Evolutionary conservation across 2,113 vertebrate genomes (phyloP).

Genomic region (Mungos mungo): DNA sequence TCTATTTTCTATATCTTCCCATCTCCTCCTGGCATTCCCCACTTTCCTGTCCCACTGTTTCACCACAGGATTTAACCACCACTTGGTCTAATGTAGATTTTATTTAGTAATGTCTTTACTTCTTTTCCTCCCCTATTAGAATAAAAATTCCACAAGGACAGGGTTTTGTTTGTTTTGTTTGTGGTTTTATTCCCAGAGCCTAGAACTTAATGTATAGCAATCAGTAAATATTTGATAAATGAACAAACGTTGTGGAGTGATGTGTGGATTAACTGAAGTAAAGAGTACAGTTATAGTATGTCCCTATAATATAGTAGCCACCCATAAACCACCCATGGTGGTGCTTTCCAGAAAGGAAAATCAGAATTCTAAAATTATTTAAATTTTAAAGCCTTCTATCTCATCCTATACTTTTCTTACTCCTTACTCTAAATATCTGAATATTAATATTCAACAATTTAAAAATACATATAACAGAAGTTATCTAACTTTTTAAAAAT

Average conservation of each 20-base stretch:
- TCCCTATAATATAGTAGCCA: background rate
- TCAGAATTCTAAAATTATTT: background rate
- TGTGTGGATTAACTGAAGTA: background rate
- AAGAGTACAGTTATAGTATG: background rate
- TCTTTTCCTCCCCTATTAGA: background rate
- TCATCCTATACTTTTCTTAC: background rate
- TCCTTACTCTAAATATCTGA: background rate
- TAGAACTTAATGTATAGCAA: background rate
- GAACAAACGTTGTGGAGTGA: background rate
- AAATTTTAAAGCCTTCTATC: background rate
- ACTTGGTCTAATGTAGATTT: background rate
- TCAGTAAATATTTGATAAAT: background rate
- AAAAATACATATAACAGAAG: background rate
- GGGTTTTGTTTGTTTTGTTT: background rate
- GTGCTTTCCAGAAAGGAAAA: background rate
- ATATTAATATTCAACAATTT: background rate
- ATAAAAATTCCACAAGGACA: background rate
- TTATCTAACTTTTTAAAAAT: slow-evolving; percentile 7
- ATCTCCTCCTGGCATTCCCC: background rate
- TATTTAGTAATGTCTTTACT: background rate
- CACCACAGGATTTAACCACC: background rate
- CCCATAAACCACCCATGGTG: background rate
- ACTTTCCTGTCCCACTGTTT: background rate
- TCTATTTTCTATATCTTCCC: no score
- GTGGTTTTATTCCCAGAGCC: background rate